phyloP scores from a whole-genome alignment of 2,797 vertebrate species.

The Lagocephalus sceleratus region DNA sequence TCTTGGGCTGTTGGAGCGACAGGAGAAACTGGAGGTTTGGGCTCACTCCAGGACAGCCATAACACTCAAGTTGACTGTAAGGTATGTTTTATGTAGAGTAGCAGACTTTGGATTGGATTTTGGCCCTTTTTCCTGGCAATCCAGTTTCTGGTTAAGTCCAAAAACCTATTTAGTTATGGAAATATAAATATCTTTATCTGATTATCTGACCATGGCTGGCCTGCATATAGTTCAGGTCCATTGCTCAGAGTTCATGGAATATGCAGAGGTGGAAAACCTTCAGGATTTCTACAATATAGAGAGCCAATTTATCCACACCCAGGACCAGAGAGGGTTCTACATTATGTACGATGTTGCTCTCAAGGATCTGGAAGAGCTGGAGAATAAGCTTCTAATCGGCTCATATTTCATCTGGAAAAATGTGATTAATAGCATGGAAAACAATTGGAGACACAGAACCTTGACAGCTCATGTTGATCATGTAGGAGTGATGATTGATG shows the following conservation, averaged over 20 bases:
- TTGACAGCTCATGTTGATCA: conserved; percentile 55
- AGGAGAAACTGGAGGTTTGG: conserved; percentile 58
- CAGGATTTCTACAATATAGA: conserved; percentile 71
- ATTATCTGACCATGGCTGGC: too few species aligned
- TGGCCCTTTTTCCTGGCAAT: background rate
- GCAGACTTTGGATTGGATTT: background rate
- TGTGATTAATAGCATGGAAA: conserved; percentile 29
- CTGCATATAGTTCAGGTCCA: conserved; percentile 52
- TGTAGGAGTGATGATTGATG: conserved; percentile 71
- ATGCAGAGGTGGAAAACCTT: conserved; percentile 76
- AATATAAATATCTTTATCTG: too few species aligned
- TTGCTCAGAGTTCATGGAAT: conserved; percentile 74
- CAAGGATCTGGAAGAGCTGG: conserved; percentile 69
- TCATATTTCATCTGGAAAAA: conserved; percentile 71
- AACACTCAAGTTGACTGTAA: conserved; percentile 71
- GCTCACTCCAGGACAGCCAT: conserved; percentile 52
- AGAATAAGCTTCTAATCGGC: conserved; percentile 69
- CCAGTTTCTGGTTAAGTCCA: too few species aligned
- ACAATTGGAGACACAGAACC: background rate
- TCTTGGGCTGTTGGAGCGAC: conserved; percentile 69
- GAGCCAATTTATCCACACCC: conserved; percentile 62
- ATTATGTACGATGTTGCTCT: conserved; percentile 71
- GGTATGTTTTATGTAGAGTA: conserved; percentile 40
- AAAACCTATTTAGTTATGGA: too few species aligned
- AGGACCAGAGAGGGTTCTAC: conserved; percentile 69